Percentiles rank a stretch among this genome's conserved stretches.
Conservation (phyloP, 1,140 invertebrate species). For the Brachionus rotundiformis region DNA sequence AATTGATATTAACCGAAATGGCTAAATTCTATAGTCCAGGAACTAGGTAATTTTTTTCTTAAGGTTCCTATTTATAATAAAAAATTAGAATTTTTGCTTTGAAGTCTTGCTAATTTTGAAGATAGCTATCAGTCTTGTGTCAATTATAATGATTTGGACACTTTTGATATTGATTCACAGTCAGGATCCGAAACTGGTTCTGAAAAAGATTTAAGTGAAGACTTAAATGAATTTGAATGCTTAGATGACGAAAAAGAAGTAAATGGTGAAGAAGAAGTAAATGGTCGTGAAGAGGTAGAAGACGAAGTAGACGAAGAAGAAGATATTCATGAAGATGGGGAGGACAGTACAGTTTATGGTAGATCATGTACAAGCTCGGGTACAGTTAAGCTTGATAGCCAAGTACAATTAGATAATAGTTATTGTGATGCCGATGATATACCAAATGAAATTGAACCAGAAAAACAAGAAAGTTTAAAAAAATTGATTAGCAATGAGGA, state of each 20-base stretch:
- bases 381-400: neutral
- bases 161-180: neutral
- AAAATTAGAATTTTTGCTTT: neutral
- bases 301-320: neutral
- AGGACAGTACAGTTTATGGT: neutral
- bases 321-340: neutral
- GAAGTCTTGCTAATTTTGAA: neutral
- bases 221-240: too few species aligned
- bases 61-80: neutral
- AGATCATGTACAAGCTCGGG: constrained; percentile 1
- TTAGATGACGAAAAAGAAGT: too few species aligned
- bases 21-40: neutral
- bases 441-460: neutral
- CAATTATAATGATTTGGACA: neutral
- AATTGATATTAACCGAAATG: neutral
- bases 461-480: constrained; percentile 16
- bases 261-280: too few species aligned
- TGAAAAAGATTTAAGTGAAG: neutral
- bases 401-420: neutral
- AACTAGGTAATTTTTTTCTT: neutral
- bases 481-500: neutral
- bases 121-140: neutral
- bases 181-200: neutral
- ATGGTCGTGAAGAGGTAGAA: too few species aligned
- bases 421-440: constrained; percentile 10